Conservation (phyloP, 2,797 vertebrate species). For the Sebastes paucispinis region DNA sequence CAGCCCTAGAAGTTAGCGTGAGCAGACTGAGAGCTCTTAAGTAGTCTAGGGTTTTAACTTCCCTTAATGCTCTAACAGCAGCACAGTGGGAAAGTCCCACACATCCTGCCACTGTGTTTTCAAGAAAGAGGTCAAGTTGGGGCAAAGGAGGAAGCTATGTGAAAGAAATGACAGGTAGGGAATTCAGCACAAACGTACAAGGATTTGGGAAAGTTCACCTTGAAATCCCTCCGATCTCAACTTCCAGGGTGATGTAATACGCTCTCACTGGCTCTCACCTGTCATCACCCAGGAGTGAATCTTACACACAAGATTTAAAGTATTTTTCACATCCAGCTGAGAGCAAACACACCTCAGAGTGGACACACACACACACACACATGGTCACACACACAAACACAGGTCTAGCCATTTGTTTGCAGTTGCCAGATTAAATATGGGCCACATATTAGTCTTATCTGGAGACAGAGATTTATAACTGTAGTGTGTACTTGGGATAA, state of each 20-base stretch:
- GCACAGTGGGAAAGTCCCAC: slow-evolving; percentile 16
- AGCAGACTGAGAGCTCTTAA: not conserved
- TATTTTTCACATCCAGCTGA: slow-evolving; percentile 59
- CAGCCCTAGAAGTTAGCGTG: not conserved
- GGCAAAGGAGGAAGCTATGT: not conserved
- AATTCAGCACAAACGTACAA: not conserved
- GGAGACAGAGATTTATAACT: slow-evolving; percentile 53
- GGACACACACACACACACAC: not conserved
- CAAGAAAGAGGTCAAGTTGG: slow-evolving; percentile 5
- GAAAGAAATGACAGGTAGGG: not conserved
- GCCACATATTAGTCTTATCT: slow-evolving; percentile 48
- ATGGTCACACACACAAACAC: slow-evolving; percentile 27
- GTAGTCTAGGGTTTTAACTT: slow-evolving; percentile 45
- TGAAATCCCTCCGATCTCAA: not conserved
- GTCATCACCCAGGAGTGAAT: slow-evolving; percentile 50
- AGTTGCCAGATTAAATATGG: slow-evolving; percentile 55
- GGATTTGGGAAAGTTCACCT: not conserved
- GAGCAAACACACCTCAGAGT: slow-evolving; percentile 31
- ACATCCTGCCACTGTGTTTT: slow-evolving; percentile 25
- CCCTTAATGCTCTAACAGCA: slow-evolving; percentile 31
- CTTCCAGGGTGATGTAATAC: slow-evolving; percentile 19
- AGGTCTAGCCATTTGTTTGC: slow-evolving; percentile 70
- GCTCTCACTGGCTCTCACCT: slow-evolving; percentile 27
- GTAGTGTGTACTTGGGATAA: slow-evolving; percentile 34
- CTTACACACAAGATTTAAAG: slow-evolving; percentile 50